These are phyloP conservation scores for Metacarcinus magister DNA, from an alignment of 2,888 invertebrate species.

Conservation along the genomic window DNA sequence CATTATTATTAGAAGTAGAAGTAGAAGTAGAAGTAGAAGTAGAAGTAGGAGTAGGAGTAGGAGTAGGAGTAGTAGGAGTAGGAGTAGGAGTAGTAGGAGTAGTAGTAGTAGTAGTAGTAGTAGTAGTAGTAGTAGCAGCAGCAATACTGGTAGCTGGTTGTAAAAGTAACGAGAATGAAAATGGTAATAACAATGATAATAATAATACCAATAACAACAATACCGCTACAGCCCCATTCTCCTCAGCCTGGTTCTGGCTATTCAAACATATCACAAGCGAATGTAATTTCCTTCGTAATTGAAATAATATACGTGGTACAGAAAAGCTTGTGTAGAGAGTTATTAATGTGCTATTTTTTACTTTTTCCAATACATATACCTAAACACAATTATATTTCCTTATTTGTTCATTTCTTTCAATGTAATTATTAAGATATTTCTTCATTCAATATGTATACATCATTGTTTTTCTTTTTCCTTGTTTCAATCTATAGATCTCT, in stretches of 20 bases:
- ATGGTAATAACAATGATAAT: not conserved
- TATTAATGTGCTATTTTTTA: not conserved
- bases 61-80: not conserved
- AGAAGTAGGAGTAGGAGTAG: not conserved
- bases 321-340: not conserved
- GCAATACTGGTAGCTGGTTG: not conserved
- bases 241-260: not conserved
- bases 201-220: not conserved
- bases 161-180: not conserved
- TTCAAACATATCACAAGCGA: not conserved
- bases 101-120: conserved; percentile 36
- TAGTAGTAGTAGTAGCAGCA: not conserved
- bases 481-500: not conserved
- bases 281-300: conserved; percentile 26
- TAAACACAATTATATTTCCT: not conserved
- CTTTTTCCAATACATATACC: not conserved
- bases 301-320: not conserved
- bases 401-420: too few species aligned
- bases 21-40: too few species aligned
- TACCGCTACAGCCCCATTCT: not conserved
- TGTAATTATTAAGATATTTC: too few species aligned
- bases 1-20: too few species aligned
- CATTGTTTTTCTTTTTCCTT: not conserved
- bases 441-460: not conserved
- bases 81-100: not conserved